Percentiles rank a stretch among this genome's conserved stretches.
Evolutionary conservation across 2,888 invertebrate genomes (phyloP).

Genomic region (Caenorhabditis sulstoni): DNA sequence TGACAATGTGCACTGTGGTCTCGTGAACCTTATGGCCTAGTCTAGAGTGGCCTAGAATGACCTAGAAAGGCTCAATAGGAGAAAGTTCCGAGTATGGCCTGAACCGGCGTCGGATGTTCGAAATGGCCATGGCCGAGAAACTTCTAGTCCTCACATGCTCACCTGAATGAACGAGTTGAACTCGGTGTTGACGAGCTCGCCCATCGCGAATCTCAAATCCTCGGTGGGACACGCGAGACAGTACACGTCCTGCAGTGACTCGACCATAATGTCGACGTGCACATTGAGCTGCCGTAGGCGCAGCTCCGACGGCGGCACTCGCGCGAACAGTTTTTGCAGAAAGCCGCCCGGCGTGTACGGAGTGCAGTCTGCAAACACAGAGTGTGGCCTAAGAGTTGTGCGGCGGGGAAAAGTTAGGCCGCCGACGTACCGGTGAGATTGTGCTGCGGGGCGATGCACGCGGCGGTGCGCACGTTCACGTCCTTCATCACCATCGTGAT

Average conservation of each 20-base stretch:
- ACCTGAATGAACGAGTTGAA: constrained; percentile 75
- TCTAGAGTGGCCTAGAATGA: too few species aligned
- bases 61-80: too few species aligned
- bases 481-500: constrained; percentile 67
- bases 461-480: constrained; percentile 44
- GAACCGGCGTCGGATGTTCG: too few species aligned
- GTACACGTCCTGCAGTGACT: constrained; percentile 62
- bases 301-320: constrained; percentile 49
- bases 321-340: constrained; percentile 59
- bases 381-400: neutral
- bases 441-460: constrained; percentile 7
- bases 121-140: too few species aligned
- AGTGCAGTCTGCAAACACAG: constrained; percentile 45
- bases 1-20: too few species aligned
- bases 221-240: constrained; percentile 67
- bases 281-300: constrained; percentile 63
- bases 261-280: constrained; percentile 73
- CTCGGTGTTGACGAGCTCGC: constrained; percentile 50
- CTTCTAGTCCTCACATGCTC: too few species aligned
- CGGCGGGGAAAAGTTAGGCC: neutral
- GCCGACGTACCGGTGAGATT: constrained; percentile 18
- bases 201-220: constrained; percentile 69
- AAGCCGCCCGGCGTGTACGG: constrained; percentile 72
- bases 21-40: too few species aligned
- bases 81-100: too few species aligned